Evolutionary conservation across 1,140 invertebrate genomes (phyloP), one percentile per base, ranked within the genome.

Genomic region (Drosophila nebulosa): DNA sequence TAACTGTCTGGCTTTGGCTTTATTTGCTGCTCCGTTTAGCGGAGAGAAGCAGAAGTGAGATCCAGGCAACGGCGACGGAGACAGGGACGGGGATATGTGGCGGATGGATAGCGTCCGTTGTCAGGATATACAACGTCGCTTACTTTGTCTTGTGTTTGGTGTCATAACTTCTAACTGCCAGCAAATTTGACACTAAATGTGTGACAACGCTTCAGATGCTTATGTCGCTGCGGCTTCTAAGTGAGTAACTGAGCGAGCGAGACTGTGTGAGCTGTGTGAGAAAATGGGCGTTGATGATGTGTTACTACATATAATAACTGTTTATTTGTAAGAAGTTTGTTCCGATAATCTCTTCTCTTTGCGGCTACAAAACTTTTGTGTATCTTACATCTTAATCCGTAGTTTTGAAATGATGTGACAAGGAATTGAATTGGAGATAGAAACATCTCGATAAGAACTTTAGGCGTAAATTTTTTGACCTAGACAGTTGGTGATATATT

Each of bases 151-250:
- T 78, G 53, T 73, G 73, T 68, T 69, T 72, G 73, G 62, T 78
- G 79, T 78, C 78, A 81, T 81, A 81, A 81, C 78, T 81, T 79
- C 74, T 73, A 57, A 69, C 78, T 81, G 78, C 73, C 78, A 63
- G 79, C 74, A 81, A 81, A 81, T 81, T 81, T 81, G 78, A 81
- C 79, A 67, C 79, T 78, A 81, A 81, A 81, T 81, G 64, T 78
- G 74, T 78, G 74, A 72, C 62, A 70, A 35, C 65, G 74, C 78
- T 80, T 80, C 69, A 73, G 73, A 35, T 63, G 74, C 78, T 66
- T 74, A 68, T 78, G 78, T 74, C 69, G 64, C 70, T 66, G 69
- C 42, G 58, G 78, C 71, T 73, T 46, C 39, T 80, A 77, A 60
- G 66, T 18, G 62, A 61, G 59, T 46, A 46, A 46, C 39, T 21